Base-by-base conservation (phyloP, 2,888 invertebrate species). In the Pristionchus japonicus region DNA sequence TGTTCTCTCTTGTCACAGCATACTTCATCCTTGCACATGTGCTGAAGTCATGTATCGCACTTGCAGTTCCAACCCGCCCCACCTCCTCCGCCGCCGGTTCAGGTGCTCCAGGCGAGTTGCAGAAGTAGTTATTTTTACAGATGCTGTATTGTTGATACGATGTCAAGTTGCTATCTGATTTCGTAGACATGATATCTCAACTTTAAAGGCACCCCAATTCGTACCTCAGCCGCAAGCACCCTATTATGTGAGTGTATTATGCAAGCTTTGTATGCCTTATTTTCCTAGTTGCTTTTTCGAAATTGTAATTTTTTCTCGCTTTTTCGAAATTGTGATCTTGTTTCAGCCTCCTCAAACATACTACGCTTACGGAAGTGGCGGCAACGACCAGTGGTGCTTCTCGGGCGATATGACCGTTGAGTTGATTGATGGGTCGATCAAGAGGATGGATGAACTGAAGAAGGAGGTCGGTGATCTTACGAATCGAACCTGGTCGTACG, bases 401-500 rank as follows among this genome's bases (percentile, higher is more conserved):
- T 88, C 92, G n/a, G 92, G 88, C 17, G 93, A 93, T 88, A 91
- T 92, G 57, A 83, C 74, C 23, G 93, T 93, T 6, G 74, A 77
- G 31, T 52, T 89, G 61, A 49, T 17, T 27, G 89, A 89, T 86
- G 92, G 92, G 31, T 49, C 52, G 17, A 52, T 37, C 40, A 93
- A 92, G 82, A 89, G 93, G 84, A 93, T 94, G 93, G 93, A 94
- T 88, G 89, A 94, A 86, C 86, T 94, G 61, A 88, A 89, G 37
- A 85, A 90, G 34, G 90, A 23, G 9, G 77, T 77, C 23, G 37
- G 74, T 13, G n/a, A n/a, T n/a, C n/a, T n/a, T n/a, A n/a, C n/a
- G n/a, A n/a, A n/a, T n/a, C n/a, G n/a, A n/a, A n/a, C n/a, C n/a
- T n/a, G n/a, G n/a, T n/a, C n/a, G n/a, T n/a, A n/a, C n/a, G n/a